These are phyloP conservation scores for Chloroceryle aenea DNA, from an alignment of 2,113 vertebrate genomes.

Conservation along the genomic window DNA sequence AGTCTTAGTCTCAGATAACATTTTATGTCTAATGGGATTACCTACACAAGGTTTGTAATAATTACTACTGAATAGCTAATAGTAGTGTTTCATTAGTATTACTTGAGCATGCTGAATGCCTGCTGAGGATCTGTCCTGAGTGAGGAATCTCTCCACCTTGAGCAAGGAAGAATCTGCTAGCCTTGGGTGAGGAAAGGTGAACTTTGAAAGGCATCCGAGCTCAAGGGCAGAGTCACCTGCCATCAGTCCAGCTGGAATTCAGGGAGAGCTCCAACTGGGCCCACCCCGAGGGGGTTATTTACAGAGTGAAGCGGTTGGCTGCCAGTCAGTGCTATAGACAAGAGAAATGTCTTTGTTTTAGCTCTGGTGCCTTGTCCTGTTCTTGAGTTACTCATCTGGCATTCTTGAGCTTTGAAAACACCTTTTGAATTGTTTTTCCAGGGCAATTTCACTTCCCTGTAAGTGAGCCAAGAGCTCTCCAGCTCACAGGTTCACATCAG, in stretches of 20 bases:
- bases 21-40: not conserved
- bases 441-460: not conserved
- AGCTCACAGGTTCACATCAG: fast-evolving
- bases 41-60: not conserved
- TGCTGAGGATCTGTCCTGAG: too few species aligned
- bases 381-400: not conserved
- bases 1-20: too few species aligned
- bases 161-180: not conserved
- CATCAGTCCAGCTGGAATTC: not conserved
- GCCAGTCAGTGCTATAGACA: not conserved
- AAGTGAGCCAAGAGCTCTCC: not conserved
- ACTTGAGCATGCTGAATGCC: not conserved
- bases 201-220: too few species aligned
- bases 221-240: not conserved
- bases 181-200: not conserved
- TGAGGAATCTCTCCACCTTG: not conserved
- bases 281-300: not conserved
- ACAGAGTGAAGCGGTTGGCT: not conserved
- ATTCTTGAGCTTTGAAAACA: not conserved
- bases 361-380: not conserved
- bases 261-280: not conserved
- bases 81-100: not conserved
- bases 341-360: not conserved
- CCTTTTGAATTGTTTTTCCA: not conserved
- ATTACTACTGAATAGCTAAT: not conserved